A percentile compares a stretch with the other conserved stretches of the same genome.
Conservation (phyloP, 2,888 invertebrate genomes). For the Amitus sp. region DNA sequence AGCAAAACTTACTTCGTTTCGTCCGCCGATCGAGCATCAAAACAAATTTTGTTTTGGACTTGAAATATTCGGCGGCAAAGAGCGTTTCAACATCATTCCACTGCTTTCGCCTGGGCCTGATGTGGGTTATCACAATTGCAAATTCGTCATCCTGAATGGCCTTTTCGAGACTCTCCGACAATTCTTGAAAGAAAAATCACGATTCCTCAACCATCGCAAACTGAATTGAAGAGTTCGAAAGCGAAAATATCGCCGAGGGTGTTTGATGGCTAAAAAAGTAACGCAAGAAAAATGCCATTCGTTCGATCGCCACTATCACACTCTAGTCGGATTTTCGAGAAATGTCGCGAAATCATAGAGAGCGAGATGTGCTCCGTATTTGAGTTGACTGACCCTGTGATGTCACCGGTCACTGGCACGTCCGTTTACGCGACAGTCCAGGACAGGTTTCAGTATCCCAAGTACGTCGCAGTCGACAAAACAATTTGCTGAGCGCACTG, state of each 20-base stretch:
- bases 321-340: no score
- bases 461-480: slow-evolving; percentile 17
- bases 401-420: slow-evolving; percentile 34
- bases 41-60: slow-evolving; percentile 68
- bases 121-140: slow-evolving; percentile 68
- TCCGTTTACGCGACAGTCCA: slow-evolving; percentile 46
- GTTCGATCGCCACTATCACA: no score
- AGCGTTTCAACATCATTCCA: slow-evolving; percentile 67
- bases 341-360: background rate
- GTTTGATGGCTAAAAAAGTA: no score
- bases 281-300: no score
- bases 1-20: slow-evolving; percentile 68
- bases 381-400: slow-evolving; percentile 46
- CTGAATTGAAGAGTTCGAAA: no score
- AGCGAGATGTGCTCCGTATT: slow-evolving; percentile 16
- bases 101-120: slow-evolving; percentile 67
- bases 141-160: slow-evolving; percentile 68
- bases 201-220: background rate
- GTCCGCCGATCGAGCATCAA: slow-evolving; percentile 69
- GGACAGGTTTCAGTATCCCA: slow-evolving; percentile 46
- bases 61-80: slow-evolving; percentile 69
- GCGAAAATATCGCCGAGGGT: no score
- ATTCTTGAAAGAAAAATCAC: slow-evolving; percentile 56
- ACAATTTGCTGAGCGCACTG: background rate
- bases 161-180: slow-evolving; percentile 67